Evolutionary conservation across 2,113 vertebrate species (phyloP).

Genomic region (Psettodes erumei): DNA sequence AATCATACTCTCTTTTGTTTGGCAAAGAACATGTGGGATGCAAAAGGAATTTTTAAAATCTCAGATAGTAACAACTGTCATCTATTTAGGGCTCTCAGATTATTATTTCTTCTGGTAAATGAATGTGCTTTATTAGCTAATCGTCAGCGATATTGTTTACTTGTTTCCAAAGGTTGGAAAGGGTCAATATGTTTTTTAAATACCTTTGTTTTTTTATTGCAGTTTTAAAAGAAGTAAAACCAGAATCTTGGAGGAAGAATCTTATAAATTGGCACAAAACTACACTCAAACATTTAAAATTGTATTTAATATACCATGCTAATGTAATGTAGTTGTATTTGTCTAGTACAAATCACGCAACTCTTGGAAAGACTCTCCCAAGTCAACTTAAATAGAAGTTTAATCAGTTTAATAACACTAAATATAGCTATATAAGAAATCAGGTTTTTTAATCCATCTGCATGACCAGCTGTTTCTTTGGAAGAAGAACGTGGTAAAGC

Average conservation of each 20-base stretch:
- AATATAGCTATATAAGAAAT: neutral
- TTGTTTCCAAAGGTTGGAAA: neutral
- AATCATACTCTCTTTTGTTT: neutral
- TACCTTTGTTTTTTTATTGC: neutral
- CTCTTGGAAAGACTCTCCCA: no score
- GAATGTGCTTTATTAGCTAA: no score
- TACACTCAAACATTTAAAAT: no score
- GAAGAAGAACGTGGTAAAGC: neutral
- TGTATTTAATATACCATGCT: no score
- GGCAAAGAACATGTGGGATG: neutral
- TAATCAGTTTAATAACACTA: neutral
- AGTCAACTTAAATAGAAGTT: no score
- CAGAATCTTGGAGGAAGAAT: no score
- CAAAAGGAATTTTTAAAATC: neutral
- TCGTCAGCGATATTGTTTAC: no score
- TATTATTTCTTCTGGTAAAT: no score
- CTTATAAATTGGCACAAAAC: no score
- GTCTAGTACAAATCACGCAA: no score
- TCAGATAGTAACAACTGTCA: neutral
- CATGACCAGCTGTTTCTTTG: neutral
- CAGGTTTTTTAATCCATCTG: neutral
- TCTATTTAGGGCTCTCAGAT: neutral
- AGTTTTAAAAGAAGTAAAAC: no score
- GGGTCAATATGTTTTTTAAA: no score
- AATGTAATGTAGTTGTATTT: neutral